These are phyloP conservation scores for Thymelicus lineola DNA, from an alignment of 2,888 invertebrate species.

Conservation along the genomic window DNA sequence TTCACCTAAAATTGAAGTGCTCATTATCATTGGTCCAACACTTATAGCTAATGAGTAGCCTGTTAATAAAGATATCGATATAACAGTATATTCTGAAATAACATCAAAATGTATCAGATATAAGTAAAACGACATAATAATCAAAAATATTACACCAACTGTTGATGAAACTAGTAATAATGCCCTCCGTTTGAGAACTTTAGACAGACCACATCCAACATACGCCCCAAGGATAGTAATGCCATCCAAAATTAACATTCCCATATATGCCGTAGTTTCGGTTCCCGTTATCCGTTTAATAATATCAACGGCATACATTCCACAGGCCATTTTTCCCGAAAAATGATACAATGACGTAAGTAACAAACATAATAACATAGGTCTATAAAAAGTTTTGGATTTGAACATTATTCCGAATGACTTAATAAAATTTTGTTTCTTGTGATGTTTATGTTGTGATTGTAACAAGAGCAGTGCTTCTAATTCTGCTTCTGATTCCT, in stretches of 20 bases:
- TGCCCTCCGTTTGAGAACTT: conserved; percentile 48
- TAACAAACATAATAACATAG: conserved; percentile 28
- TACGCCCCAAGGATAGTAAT: conserved; percentile 55
- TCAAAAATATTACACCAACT: conserved; percentile 42
- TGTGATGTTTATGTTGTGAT: no score
- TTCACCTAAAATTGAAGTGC: conserved; percentile 47
- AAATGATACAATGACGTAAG: conserved; percentile 37
- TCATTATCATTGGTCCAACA: conserved; percentile 55
- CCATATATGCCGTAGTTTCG: conserved; percentile 42
- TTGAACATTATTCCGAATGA: background rate
- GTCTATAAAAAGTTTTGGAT: conserved; percentile 39
- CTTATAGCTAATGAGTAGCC: conserved; percentile 55
- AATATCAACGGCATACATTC: conserved; percentile 45
- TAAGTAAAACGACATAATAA: conserved; percentile 45
- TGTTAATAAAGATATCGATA: conserved; percentile 56
- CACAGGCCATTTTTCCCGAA: conserved; percentile 44
- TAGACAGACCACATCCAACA: conserved; percentile 56
- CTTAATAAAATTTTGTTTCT: no score
- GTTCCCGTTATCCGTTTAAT: conserved; percentile 42
- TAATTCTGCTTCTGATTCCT: no score
- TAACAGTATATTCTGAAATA: conserved; percentile 45
- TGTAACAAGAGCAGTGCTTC: no score
- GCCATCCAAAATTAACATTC: conserved; percentile 49
- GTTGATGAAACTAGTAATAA: conserved; percentile 49
- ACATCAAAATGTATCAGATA: conserved; percentile 42